A percentile compares a stretch with the other conserved stretches of the same genome.
These are phyloP conservation scores for Athene noctua DNA, from an alignment of 2,113 vertebrate species.

Conservation along the genomic window DNA sequence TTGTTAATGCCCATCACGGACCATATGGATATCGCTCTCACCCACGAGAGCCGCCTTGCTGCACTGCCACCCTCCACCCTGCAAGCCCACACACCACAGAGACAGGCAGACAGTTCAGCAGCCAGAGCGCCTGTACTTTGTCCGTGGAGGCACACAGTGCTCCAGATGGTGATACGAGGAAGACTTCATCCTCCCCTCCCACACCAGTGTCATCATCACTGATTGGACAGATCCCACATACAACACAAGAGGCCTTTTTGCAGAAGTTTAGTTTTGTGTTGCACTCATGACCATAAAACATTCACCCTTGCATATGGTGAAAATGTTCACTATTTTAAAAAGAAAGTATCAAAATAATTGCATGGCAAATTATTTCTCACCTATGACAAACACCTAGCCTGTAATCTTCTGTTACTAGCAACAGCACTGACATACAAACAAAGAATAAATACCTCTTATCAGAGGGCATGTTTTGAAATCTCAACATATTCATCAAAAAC, in stretches of 20 bases:
- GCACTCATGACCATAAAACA: not conserved
- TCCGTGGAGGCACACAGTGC: fast-evolving
- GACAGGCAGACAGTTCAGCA: not conserved
- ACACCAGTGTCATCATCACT: fast-evolving
- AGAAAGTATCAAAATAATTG: not conserved
- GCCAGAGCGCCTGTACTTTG: not conserved
- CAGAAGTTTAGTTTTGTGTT: not conserved
- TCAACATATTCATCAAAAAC: not conserved
- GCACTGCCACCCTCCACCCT: not conserved
- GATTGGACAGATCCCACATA: not conserved
- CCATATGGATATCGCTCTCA: fast-evolving
- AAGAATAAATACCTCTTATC: not conserved
- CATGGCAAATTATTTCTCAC: not conserved
- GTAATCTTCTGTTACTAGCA: not conserved
- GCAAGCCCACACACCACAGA: fast-evolving
- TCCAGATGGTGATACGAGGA: not conserved
- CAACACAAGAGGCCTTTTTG: not conserved
- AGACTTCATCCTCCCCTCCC: not conserved
- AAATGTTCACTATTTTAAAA: not conserved
- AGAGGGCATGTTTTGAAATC: not conserved
- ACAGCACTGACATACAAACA: not conserved
- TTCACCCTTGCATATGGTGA: fast-evolving
- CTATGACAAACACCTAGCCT: not conserved
- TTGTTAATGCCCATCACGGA: fast-evolving
- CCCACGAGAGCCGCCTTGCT: not conserved